Evolutionary conservation across 2,113 vertebrate species (phyloP), one percentile per base, ranked within the genome.

Genomic region (Atrichornis clamosus): DNA sequence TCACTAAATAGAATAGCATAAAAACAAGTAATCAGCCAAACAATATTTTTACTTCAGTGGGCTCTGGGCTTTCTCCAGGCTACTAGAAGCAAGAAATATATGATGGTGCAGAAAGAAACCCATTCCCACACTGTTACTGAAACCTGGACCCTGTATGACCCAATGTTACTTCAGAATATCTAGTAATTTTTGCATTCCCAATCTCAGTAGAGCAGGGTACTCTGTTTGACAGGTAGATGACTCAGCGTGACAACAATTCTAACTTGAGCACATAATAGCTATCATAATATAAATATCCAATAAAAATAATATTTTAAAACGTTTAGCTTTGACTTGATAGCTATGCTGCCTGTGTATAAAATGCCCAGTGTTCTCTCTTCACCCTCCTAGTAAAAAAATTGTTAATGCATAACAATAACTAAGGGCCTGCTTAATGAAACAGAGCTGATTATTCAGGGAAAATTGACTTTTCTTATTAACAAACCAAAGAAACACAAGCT

Each of bases 311-410:
- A 42, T 28, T 9, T 15, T 67, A 72, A 63, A 44, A 13, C 19
- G 5, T 58, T 44, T 80, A n/a, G 2, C 22, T 83, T 73, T 73
- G 46, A 55, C 33, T 60, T 69, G 33, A n/a, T 62, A 52, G 37
- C 28, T 35, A 11, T 49, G 19, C 63, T 77, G 7, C 11, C 10
- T 2, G 0, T 23, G 2, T 2, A 0, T 60, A 62, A 74, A 82
- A 75, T 12, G 12, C 52, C 15, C 14, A 23, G 14, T 35, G 12
- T 77, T 91, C 10, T 60, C 24, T 44, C 21, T 77, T 83, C 18
- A 53, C 8, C 11, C 15, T 35, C 20, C 7, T 18, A 30, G 12
- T 44, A 86, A 89, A 91, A 80, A 50, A 60, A 10, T 19, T 49
- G 5, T 14, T 89, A 41, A 27, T 42, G 7, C 6, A 7, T 35